A percentile compares a stretch with the other conserved stretches of the same genome.
These are phyloP conservation scores for Microdon myrmicae DNA, from an alignment of 2,888 invertebrate species.

Conservation along the genomic window DNA sequence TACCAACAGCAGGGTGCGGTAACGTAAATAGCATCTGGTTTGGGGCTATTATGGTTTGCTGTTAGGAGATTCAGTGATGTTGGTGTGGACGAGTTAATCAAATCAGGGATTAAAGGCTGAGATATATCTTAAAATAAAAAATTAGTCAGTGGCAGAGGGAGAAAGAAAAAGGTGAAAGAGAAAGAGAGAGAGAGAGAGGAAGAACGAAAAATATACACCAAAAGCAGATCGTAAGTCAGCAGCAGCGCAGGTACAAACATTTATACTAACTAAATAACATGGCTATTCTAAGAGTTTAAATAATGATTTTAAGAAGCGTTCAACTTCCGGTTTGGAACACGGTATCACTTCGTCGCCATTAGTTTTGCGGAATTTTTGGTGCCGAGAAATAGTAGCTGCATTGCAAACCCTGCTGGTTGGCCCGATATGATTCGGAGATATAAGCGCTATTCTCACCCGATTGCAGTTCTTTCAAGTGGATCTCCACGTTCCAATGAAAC, in stretches of 20 bases:
- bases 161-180: not conserved
- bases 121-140: no score
- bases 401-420: constrained; percentile 22
- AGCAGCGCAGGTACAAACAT: constrained; percentile 41
- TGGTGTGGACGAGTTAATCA: no score
- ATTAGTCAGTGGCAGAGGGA: constrained; percentile 22
- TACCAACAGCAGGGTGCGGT: constrained; percentile 21
- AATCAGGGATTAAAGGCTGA: no score
- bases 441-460: no score
- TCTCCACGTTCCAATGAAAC: constrained; percentile 29
- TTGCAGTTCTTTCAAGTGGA: constrained; percentile 44
- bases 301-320: constrained; percentile 30
- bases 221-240: constrained; percentile 40
- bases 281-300: constrained; percentile 34
- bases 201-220: constrained; percentile 10
- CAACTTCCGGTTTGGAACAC: constrained; percentile 10
- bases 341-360: constrained; percentile 13
- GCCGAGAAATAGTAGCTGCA: constrained; percentile 37
- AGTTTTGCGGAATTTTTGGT: constrained; percentile 20
- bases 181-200: constrained; percentile 19
- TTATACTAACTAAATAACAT: constrained; percentile 22
- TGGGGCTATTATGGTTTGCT: no score
- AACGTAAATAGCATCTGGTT: not conserved
- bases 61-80: no score
- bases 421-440: constrained; percentile 23